A percentile compares a stretch with the other conserved stretches of the same genome.
These are phyloP conservation scores for Eurystomus glaucurus DNA, from an alignment of 2,797 vertebrate genomes.

Conservation along the genomic window DNA sequence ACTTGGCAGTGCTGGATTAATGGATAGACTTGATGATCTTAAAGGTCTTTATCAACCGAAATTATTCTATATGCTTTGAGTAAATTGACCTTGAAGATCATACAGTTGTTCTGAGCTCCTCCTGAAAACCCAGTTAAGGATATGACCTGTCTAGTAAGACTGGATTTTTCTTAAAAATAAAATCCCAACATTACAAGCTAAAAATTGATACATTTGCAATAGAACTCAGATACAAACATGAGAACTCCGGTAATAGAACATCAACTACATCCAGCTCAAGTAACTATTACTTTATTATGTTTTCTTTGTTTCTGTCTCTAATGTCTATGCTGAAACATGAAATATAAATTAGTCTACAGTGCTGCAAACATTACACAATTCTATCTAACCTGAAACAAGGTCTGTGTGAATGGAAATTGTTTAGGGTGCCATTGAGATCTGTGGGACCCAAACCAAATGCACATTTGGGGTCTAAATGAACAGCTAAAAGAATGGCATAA, in stretches of 20 bases:
- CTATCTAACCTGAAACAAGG: not conserved
- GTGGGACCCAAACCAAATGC: not conserved
- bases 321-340: not conserved
- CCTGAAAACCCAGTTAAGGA: not conserved
- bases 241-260: not conserved
- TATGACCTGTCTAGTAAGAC: not conserved
- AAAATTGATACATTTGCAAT: not conserved
- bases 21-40: not conserved
- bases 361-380: not conserved
- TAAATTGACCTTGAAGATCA: not conserved
- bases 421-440: not conserved
- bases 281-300: not conserved
- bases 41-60: not conserved
- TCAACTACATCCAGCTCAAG: not conserved
- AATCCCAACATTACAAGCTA: not conserved
- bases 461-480: not conserved
- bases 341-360: not conserved
- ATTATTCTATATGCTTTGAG: not conserved
- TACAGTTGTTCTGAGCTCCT: not conserved
- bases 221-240: not conserved
- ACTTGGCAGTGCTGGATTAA: not conserved
- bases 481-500: not conserved
- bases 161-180: not conserved
- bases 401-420: not conserved
- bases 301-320: not conserved